These are phyloP conservation scores for Charanyca ferruginea DNA, from an alignment of 2,888 invertebrate genomes.

Conservation along the genomic window DNA sequence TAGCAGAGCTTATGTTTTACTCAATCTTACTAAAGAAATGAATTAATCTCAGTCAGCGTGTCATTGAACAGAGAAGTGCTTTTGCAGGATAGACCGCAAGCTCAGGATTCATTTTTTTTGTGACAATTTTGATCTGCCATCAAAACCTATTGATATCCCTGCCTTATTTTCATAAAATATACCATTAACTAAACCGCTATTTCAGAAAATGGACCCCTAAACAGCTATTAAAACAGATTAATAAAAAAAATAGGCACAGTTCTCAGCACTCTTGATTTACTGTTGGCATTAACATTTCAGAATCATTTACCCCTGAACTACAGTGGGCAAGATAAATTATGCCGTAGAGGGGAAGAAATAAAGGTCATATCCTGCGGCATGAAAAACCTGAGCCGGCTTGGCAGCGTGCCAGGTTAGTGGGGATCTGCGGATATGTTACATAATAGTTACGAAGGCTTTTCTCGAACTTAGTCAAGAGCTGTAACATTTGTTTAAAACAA, in stretches of 20 bases:
- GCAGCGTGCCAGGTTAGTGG: slow-evolving; percentile 54
- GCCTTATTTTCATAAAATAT: background rate
- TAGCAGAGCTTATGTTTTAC: background rate
- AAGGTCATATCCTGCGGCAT: slow-evolving; percentile 49
- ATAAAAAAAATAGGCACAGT: slow-evolving; percentile 46
- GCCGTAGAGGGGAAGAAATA: slow-evolving; percentile 53
- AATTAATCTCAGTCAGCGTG: background rate
- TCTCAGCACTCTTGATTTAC: slow-evolving; percentile 54
- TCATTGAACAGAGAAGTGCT: background rate
- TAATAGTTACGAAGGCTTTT: slow-evolving; percentile 61
- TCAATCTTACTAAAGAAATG: background rate
- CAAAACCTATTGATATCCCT: background rate
- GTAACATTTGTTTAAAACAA: slow-evolving; percentile 45
- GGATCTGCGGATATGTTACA: slow-evolving; percentile 57
- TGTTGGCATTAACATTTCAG: slow-evolving; percentile 56
- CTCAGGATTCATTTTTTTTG: background rate
- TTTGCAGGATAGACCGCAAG: background rate
- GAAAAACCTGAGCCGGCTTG: slow-evolving; percentile 47
- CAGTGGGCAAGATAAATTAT: slow-evolving; percentile 44
- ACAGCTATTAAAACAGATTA: slow-evolving; percentile 47
- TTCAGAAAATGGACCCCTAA: slow-evolving; percentile 29
- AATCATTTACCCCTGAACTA: slow-evolving; percentile 54
- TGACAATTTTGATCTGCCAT: background rate
- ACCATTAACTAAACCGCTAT: background rate
- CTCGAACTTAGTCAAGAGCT: slow-evolving; percentile 34